These are phyloP conservation scores for Luperina nickerlii DNA, from an alignment of 2,888 invertebrate genomes.

Conservation along the genomic window DNA sequence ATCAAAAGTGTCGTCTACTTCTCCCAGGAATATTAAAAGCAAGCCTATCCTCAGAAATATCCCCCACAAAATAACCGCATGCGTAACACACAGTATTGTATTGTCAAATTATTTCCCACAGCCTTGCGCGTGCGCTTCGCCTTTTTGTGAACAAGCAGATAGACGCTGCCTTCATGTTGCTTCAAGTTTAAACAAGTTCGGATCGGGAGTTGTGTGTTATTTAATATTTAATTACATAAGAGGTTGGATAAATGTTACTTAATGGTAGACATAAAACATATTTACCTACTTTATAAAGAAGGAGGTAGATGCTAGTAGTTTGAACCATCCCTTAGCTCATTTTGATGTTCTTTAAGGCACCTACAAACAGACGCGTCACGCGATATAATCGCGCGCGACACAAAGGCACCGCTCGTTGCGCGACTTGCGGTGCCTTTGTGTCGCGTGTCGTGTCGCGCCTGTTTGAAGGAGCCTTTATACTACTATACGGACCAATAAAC, in stretches of 20 bases:
- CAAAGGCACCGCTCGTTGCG: too few relatives aligned
- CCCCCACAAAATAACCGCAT: slow-evolving; percentile 47
- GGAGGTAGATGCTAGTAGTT: background rate
- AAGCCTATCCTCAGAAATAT: slow-evolving; percentile 64
- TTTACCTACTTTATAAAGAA: background rate
- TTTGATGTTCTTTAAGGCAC: too few relatives aligned
- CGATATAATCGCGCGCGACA: too few relatives aligned
- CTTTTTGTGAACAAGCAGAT: slow-evolving; percentile 73
- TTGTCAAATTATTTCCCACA: slow-evolving; percentile 77
- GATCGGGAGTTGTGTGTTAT: slow-evolving; percentile 8
- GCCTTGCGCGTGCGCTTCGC: slow-evolving; percentile 77
- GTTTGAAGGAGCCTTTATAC: too few relatives aligned
- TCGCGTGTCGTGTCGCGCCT: too few relatives aligned
- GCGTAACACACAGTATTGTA: slow-evolving; percentile 70
- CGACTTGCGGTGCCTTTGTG: too few relatives aligned
- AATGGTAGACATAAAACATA: background rate
- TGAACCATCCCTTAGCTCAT: background rate
- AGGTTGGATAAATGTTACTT: background rate
- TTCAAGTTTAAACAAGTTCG: slow-evolving; percentile 55
- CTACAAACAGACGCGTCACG: too few relatives aligned
- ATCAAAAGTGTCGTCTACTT: background rate
- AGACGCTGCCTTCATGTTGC: slow-evolving; percentile 60
- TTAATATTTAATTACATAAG: slow-evolving; percentile 4
- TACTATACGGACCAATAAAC: too few relatives aligned
- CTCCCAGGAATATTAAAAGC: background rate